Evolutionary conservation across 1,140 invertebrate genomes (phyloP).

Genomic region (Drosophila hydei): DNA sequence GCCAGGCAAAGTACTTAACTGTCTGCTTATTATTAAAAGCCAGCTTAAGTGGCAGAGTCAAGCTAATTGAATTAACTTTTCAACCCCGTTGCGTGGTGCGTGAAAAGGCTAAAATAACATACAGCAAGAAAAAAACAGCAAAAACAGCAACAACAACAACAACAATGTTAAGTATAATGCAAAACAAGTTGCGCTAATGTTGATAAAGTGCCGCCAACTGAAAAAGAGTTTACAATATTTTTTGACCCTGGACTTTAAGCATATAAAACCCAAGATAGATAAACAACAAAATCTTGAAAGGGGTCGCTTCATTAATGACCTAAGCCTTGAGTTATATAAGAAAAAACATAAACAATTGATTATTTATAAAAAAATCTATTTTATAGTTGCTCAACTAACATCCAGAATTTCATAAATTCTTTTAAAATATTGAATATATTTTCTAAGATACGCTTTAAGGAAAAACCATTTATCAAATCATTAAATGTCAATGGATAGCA

Average conservation of each 20-base stretch:
- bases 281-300: conserved; percentile 3
- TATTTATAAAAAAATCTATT: no score
- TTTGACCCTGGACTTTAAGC: conserved; percentile 13
- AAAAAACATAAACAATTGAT: no score
- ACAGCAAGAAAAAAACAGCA: conserved; percentile 40
- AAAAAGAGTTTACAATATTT: conserved; percentile 65
- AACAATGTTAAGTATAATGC: conserved; percentile 36
- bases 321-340: no score
- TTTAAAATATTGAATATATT: no score
- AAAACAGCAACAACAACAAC: conserved; percentile 18
- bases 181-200: conserved; percentile 67
- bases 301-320: conserved; percentile 20
- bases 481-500: no score
- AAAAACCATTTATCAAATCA: no score
- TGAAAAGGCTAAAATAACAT: conserved; percentile 61
- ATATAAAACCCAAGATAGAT: conserved; percentile 19
- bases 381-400: no score
- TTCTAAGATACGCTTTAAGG: no score
- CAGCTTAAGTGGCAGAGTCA: conserved; percentile 81
- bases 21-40: conserved; percentile 80
- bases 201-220: conserved; percentile 64
- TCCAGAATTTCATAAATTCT: no score
- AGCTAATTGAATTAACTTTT: conserved; percentile 79
- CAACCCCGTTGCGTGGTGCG: conserved; percentile 62
- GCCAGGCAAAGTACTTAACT: conserved; percentile 71